Base-by-base conservation (phyloP, 2,113 vertebrate species). In the Xiphophorus couchianus region DNA sequence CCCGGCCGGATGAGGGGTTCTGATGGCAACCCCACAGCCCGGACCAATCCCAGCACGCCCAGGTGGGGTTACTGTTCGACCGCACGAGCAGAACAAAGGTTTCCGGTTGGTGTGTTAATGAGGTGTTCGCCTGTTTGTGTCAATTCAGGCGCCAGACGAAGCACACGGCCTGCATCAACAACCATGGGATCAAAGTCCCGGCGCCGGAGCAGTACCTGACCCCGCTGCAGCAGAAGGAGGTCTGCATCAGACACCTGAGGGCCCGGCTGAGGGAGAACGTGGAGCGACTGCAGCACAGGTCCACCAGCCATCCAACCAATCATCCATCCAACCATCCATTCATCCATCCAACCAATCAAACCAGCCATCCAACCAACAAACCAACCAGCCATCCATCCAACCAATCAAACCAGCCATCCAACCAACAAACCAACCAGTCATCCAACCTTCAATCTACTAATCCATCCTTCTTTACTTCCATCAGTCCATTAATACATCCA, bases 221-320 rank as follows among this genome's bases (percentile, higher is more conserved):
- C 0, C 98, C 98, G 0, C 95, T 99, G 89, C 98, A 99, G 87
- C 98, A 99, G 94, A 99, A 99, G 92, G 98, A 99, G 91, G 97
- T 99, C 78, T 98, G 96, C 85, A 99, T 99, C 87, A 93, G 98
- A 54, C 98, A 99, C 84, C 95, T 99, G 83, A 95, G 94, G 42
- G 95, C 97, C 68, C 92, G 96, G 69, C 95, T 99, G 81, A 97
- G 96, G 90, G 98, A 99, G 82, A 97, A 97, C 0, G 96, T 98
- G 81, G 97, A 99, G 68, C 90, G 95, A 75, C 95, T 99, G 31
- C 97, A 99, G 79, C 96, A 98, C 94, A 96, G 97, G 98, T 37
- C 35, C 35, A 37, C 44, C 44, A 48, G 1, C 44, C 5, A 48
- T 5, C 39, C 14, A 42, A 4, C 39, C 39, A 42, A 0, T 1